A percentile compares a stretch with the other conserved stretches of the same genome.
These are phyloP conservation scores for Apaloderma vittatum DNA, from an alignment of 2,113 vertebrate genomes.

Conservation along the genomic window DNA sequence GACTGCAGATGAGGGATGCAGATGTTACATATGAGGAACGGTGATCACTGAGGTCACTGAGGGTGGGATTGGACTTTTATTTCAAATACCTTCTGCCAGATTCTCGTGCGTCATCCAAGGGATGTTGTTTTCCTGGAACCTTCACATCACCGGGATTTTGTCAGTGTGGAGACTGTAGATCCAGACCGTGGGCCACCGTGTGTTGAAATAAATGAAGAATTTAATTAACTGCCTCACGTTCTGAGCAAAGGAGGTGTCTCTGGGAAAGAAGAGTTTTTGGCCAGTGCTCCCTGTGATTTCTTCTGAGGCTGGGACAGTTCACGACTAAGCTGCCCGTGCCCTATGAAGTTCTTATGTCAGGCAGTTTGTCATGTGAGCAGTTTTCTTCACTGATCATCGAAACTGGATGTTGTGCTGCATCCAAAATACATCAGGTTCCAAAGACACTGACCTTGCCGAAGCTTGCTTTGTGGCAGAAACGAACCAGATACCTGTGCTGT, in stretches of 20 bases:
- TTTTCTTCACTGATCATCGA: neutral
- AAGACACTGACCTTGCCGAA: neutral
- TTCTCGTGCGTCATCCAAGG: accelerated
- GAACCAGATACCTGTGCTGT: neutral
- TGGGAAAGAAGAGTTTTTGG: neutral
- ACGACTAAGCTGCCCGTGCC: neutral
- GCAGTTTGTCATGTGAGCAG: neutral
- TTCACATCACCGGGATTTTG: neutral
- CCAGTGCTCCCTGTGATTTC: neutral
- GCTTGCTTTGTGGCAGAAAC: neutral
- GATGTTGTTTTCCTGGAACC: neutral
- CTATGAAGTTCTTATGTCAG: neutral
- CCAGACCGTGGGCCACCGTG: neutral
- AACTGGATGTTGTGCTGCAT: neutral
- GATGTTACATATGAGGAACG: neutral
- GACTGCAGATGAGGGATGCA: neutral
- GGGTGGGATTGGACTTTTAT: neutral
- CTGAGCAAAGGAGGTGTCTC: neutral
- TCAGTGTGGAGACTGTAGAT: neutral
- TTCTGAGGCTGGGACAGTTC: neutral
- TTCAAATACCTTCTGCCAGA: neutral
- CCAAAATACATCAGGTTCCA: neutral
- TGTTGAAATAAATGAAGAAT: neutral
- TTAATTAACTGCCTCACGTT: neutral
- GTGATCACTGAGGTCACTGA: neutral